Evolutionary conservation across 30 jellyfish, hydroid and myxozoan species (phyloP).

Genomic region (Hydractinia echinata): DNA sequence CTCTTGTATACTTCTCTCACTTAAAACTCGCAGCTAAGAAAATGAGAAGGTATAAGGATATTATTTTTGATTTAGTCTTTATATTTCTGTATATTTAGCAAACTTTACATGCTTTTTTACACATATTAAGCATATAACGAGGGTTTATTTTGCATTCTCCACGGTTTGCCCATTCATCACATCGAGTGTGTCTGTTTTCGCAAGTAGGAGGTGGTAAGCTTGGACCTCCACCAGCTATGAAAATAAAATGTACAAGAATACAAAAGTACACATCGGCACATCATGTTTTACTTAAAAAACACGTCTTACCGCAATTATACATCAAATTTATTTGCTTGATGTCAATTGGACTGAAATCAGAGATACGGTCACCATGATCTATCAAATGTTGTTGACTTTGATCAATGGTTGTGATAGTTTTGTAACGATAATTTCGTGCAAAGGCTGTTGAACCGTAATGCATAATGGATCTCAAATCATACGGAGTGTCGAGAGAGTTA

Average conservation of each 20-base stretch:
- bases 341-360: not conserved
- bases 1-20: no score
- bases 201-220: not conserved
- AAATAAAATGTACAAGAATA: no score
- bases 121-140: not conserved
- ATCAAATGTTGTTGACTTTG: constrained; percentile 14
- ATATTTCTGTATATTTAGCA: not conserved
- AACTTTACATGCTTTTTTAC: not conserved
- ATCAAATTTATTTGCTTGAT: constrained; percentile 26
- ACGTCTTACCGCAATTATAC: constrained; percentile 10
- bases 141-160: constrained; percentile 14
- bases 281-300: not conserved
- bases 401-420: constrained; percentile 22
- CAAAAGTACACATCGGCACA: no score
- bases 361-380: constrained; percentile 6
- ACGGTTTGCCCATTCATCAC: constrained; percentile 16
- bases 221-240: no score
- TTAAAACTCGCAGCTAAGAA: no score
- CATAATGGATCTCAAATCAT: constrained; percentile 18
- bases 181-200: not conserved
- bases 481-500: constrained; percentile 25
- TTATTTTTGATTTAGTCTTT: no score
- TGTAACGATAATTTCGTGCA: constrained; percentile 8
- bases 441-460: constrained; percentile 24
- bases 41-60: no score